Evolutionary conservation across 2,797 vertebrate genomes (phyloP), one percentile per base, ranked within the genome.

Genomic region (Xenopus petersii): DNA sequence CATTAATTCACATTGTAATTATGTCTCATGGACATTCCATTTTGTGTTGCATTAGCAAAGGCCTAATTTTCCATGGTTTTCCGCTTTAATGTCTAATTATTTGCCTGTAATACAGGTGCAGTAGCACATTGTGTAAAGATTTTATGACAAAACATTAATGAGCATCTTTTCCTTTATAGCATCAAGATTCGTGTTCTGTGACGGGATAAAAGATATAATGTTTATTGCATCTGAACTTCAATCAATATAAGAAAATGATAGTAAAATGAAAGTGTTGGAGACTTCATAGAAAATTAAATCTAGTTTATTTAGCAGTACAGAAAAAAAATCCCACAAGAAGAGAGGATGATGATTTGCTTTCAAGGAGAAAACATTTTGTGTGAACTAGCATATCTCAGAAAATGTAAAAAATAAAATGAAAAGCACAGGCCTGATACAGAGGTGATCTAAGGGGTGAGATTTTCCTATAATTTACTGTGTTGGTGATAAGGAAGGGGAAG

Each of bases 141-240:
- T 56, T 56, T 56, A 56, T 56, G 54, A 56, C 54, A 56, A 56
- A 16, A 56, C 54, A 56, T 56, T 56, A 56, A 56, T 56, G 54
- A 4, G 54, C 16, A 56, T 56, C 54, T 56, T 17, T 56, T 56
- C 54, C 54, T 56, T 56, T 56, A 17, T 17, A 17, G 54, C 54
- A 56, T 8, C n/a, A 56, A 56, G 54, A 56, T 56, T 56, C 54
- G 15, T 15, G 15, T 17, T 12, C 54, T 56, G 54, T 56, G 54
- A 16, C 54, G 7, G 15, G 54, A 56, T 56, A 56, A 17, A 56
- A 56, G 5, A 56, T 16, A 10, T 56, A 17, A 56, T 56, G 54
- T 56, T 16, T 56, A 16, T 56, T 56, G 54, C 54, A 56, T 56
- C 54, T 17, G 54, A 17, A 16, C 54, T 8, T 56, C 54, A 56